Base-by-base conservation (phyloP, 2,888 invertebrate species). In the Rugalucina vietnamica region DNA sequence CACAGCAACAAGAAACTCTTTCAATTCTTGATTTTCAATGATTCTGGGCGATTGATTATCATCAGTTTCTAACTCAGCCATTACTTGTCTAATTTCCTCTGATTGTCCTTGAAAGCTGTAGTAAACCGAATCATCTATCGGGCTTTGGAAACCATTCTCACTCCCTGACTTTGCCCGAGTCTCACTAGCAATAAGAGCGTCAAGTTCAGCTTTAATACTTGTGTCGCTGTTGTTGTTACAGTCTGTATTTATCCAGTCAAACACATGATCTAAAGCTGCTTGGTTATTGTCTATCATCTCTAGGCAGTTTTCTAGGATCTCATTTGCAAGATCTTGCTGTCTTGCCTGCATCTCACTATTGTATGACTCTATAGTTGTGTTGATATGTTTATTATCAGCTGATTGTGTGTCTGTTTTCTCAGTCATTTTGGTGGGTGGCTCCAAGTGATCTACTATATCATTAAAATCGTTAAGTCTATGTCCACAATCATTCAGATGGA, bases 201-300 rank as follows among this genome's bases (percentile, higher is more conserved):
- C 83, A 5, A 79, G 76, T 57, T 82, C 87, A 43, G 54, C 77
- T 29, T 76, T 80, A 4, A 70, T 43, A 12, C 79, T 76, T n/a
- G 49, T 73, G 21, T 76, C 76, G 32, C 69, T 78, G 21, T 49
- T 57, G 36, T 49, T 57, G 21, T 49, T 34, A 72, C 75, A 79
- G n/a, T 85, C 83, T 39, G 69, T 81, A 39, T 87, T 83, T 79
- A 87, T 87, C 87, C 87, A 87, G 43, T 81, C 75, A 32, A 85
- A 50, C 0, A 87, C 87, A 79, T 81, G 73, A 5, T 85, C 80
- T 83, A 81, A 83, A 18, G 76, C 74, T 27, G 83, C 81, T 27
- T 81, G 83, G n/a, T 81, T 69, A 3, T 76, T 81, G 60, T 87
- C 87, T 4, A 60, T 74, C 10, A 76, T 83, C 43, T 75, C 81